phyloP scores from a whole-genome alignment of 2,797 vertebrate genomes.

The Notolabrus celidotus region DNA sequence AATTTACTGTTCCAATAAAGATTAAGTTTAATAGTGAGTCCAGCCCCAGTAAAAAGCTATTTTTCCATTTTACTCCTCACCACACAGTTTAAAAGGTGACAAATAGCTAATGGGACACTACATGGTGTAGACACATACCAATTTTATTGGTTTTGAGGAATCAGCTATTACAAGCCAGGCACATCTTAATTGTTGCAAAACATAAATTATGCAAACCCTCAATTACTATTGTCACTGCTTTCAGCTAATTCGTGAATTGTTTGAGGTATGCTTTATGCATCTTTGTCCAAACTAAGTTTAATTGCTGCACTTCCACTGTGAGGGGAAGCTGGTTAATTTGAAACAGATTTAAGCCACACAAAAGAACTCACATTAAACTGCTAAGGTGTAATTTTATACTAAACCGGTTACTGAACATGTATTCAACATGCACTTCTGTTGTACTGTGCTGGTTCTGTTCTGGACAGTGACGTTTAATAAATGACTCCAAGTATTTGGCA shows the following conservation, averaged over 20 bases:
- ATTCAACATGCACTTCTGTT: slow-evolving; percentile 18
- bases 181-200: slow-evolving; percentile 29
- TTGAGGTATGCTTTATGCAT: slow-evolving; percentile 43
- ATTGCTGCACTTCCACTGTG: slow-evolving; percentile 53
- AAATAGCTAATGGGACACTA: slow-evolving; percentile 45
- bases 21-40: slow-evolving; percentile 40
- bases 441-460: not conserved
- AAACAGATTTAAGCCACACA: slow-evolving; percentile 66
- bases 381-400: slow-evolving; percentile 21
- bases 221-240: slow-evolving; percentile 29
- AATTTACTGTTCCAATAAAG: slow-evolving; percentile 24
- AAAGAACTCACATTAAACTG: slow-evolving; percentile 29
- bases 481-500: slow-evolving; percentile 22
- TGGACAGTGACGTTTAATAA: slow-evolving; percentile 13
- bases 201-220: slow-evolving; percentile 25
- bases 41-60: slow-evolving; percentile 43
- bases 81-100: slow-evolving; percentile 66
- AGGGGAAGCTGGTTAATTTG: slow-evolving; percentile 63
- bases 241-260: slow-evolving; percentile 32
- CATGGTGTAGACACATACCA: slow-evolving; percentile 33
- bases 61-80: slow-evolving; percentile 14
- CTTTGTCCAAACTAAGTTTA: slow-evolving; percentile 64
- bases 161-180: slow-evolving; percentile 43
- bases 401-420: slow-evolving; percentile 22
- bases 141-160: slow-evolving; percentile 49